Evolutionary conservation across 2,113 vertebrate species (phyloP), one percentile per base, ranked within the genome.

Genomic region (Grus americana): DNA sequence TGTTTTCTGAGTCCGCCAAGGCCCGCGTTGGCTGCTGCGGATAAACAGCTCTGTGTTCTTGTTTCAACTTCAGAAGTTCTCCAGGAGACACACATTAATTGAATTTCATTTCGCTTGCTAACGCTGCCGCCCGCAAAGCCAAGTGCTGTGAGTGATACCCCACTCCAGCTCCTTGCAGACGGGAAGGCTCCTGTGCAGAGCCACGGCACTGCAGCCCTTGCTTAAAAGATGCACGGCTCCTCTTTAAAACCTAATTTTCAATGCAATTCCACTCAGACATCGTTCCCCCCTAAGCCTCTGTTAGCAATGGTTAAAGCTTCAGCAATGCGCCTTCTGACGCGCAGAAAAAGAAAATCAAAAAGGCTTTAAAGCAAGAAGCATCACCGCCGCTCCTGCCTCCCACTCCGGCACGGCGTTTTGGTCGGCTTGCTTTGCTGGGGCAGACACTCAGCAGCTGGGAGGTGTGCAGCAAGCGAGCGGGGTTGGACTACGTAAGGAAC

Each of bases 51-150:
- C 62, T 1, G 38, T 0, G 2, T 9, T 72, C 17, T 44, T 12
- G 20, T 76, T 83, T 5, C 67, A 58, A 29, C 83, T 72, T 5
- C 50, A 19, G 16, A 20, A 65, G 42, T 3, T 79, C 70, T 79
- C 62, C 83, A 36, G 83, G 66, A 57, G 54, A 40, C 47, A 29
- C 20, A 15, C 32, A 5, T 8, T 40, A 5, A 26, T 4, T 29
- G 65, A 52, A 12, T 85, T 54, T 36, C 61, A 16, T 4, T 3
- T 23, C 6, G 61, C 76, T 73, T 55, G 71, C 62, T 22, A 9
- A 11, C 1, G 1, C 36, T 23, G 70, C 66, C 1, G 10, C 55
- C 74, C 2, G 3, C 46, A 1, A 65, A 81, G 78, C 1, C 0
- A 6, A 81, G 74, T 24, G 36, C 78, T 34, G 74, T 0, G 0